Conservation (phyloP, 2,888 invertebrate species). For the Toxonevra muliebris region DNA sequence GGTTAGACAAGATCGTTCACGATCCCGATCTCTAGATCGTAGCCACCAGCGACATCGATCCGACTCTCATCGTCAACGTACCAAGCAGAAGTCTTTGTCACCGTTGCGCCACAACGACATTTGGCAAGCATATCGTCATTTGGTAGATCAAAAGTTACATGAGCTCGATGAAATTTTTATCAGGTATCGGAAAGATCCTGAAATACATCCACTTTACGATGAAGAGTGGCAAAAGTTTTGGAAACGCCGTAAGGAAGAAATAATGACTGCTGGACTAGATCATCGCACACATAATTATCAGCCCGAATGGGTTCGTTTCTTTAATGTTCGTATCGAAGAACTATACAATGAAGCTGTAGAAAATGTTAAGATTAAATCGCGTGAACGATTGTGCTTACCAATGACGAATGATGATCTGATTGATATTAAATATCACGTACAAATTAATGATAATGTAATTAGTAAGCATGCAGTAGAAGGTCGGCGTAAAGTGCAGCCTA, state of each 20-base stretch:
- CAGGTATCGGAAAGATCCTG: constrained; percentile 73
- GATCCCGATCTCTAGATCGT: constrained; percentile 37
- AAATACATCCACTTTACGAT: constrained; percentile 84
- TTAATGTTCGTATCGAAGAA: constrained; percentile 82
- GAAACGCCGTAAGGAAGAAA: constrained; percentile 81
- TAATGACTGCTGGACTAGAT: constrained; percentile 68
- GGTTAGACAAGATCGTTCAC: not conserved
- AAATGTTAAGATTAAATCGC: constrained; percentile 52
- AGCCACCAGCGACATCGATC: constrained; percentile 25
- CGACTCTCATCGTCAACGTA: constrained; percentile 17
- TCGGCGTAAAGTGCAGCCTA: too few relatives aligned
- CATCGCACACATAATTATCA: constrained; percentile 83
- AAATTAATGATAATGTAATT: constrained; percentile 64
- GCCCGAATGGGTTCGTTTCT: constrained; percentile 86
- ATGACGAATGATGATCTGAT: constrained; percentile 51
- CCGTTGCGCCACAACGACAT: constrained; percentile 55
- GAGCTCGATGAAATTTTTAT: constrained; percentile 69
- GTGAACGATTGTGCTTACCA: constrained; percentile 53
- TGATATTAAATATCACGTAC: constrained; percentile 71
- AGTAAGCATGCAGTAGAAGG: too few relatives aligned
- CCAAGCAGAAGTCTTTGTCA: constrained; percentile 50
- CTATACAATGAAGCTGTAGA: constrained; percentile 77
- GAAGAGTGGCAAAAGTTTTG: constrained; percentile 91
- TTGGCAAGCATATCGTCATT: constrained; percentile 60
- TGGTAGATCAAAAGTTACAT: constrained; percentile 53